phyloP scores from a whole-genome alignment of 2,113 vertebrate genomes.

The Capreolus pygargus region DNA sequence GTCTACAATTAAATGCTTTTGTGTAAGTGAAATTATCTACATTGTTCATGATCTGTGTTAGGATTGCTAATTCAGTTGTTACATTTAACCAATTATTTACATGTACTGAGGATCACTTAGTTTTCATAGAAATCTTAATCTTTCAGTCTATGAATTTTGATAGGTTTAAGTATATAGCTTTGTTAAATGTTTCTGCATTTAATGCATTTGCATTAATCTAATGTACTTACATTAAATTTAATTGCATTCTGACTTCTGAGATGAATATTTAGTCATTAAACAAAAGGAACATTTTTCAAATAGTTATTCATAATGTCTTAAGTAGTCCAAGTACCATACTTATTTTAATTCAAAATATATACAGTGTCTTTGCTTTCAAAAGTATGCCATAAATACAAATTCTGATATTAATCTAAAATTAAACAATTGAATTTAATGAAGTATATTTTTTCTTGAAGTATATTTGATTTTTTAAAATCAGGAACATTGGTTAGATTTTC shows the following conservation, averaged over 20 bases:
- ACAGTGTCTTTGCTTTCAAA: conserved; percentile 22
- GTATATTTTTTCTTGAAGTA: conserved; percentile 24
- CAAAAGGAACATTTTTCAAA: conserved; percentile 53
- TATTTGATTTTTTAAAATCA: not conserved
- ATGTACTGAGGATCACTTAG: conserved; percentile 37
- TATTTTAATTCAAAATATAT: conserved; percentile 44
- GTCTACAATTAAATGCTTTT: conserved; percentile 25
- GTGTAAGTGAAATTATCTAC: conserved; percentile 5
- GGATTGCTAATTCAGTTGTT: conserved; percentile 19
- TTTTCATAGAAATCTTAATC: conserved; percentile 55
- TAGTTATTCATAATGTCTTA: conserved; percentile 45
- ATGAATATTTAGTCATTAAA: conserved; percentile 42
- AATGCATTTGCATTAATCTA: conserved; percentile 50
- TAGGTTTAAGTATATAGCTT: conserved; percentile 51
- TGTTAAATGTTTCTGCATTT: conserved; percentile 45
- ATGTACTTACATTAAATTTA: conserved; percentile 61
- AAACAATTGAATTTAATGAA: conserved; percentile 48
- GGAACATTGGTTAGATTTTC: not conserved
- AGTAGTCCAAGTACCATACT: conserved; percentile 4
- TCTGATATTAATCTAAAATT: conserved; percentile 41
- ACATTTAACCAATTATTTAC: conserved; percentile 48
- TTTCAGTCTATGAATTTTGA: conserved; percentile 54
- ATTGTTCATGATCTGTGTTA: conserved; percentile 12
- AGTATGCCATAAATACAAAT: conserved; percentile 25
- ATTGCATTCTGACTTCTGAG: conserved; percentile 45